A percentile compares a stretch with the other conserved stretches of the same genome.
These are phyloP conservation scores for Myotis planiceps DNA, from an alignment of 2,797 vertebrate genomes.

Conservation along the genomic window DNA sequence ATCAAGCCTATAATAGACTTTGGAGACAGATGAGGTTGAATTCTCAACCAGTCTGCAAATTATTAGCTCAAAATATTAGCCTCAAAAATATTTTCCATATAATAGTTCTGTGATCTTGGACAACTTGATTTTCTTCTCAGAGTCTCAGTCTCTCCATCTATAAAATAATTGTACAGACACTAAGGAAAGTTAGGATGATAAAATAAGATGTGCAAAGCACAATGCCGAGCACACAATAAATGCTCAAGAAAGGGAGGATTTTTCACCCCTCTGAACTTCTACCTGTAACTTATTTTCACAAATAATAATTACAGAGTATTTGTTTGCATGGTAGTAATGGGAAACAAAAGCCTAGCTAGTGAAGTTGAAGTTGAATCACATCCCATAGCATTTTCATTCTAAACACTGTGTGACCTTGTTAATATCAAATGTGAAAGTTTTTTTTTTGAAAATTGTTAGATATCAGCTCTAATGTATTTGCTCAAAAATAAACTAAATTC, in stretches of 20 bases:
- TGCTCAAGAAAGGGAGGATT: not conserved
- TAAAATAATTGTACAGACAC: too few species aligned
- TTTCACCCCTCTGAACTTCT: not conserved
- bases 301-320: conserved; percentile 11
- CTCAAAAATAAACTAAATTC: not conserved
- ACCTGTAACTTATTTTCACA: conserved; percentile 18
- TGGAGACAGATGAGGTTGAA: not conserved
- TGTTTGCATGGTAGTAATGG: not conserved
- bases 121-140: too few species aligned
- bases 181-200: too few species aligned
- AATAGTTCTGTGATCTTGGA: too few species aligned
- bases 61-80: not conserved
- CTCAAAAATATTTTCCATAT: not conserved
- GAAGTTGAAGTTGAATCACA: not conserved
- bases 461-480: not conserved
- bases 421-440: not conserved
- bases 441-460: not conserved
- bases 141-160: too few species aligned
- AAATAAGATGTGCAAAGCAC: too few species aligned
- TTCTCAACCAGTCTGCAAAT: not conserved
- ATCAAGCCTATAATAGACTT: not conserved
- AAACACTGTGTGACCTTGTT: not conserved
- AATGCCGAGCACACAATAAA: too few species aligned
- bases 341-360: conserved; percentile 46
- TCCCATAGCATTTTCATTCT: not conserved